Evolutionary conservation across 1,140 invertebrate species (phyloP), one percentile per base, ranked within the genome.

Genomic region (Caenorhabditis brenneri): DNA sequence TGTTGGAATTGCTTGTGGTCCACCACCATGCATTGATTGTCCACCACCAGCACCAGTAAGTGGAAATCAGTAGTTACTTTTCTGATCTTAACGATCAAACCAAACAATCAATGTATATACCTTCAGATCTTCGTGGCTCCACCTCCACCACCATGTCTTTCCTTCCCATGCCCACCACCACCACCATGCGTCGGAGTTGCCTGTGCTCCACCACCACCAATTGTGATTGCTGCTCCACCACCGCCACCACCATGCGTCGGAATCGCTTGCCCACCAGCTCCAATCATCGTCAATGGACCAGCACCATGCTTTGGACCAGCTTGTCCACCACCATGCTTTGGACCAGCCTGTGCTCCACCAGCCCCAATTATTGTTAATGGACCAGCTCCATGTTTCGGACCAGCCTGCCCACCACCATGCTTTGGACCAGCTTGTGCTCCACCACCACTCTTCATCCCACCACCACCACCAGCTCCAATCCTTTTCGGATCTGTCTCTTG

Each of bases 11-110:
- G 29, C 58, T 19, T 65, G 58, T 65, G 58, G 31, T 16, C 58
- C 58, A 36, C 58, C 58, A 36, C 58, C 65, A 74, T 74, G 65
- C n/a, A 3, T 74, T 74, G 65, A 74, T 46, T 74, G 65, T 15
- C 65, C 65, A 74, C 65, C 65, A 46, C 65, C 65, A 39, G 65
- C 65, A 24, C 65, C 65, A 36, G 65, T 74, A 74, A 22, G 65
- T 74, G 2, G 29, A 29, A 29, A 29, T 12, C 48, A 0, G 9
- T 24, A 55, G 24, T 27, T 58, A 29, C 29, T 58, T n/a, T n/a
- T n/a, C n/a, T n/a, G n/a, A n/a, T n/a, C n/a, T n/a, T n/a, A n/a
- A n/a, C n/a, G n/a, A n/a, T n/a, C n/a, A n/a, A n/a, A n/a, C n/a
- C n/a, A n/a, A n/a, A n/a, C n/a, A n/a, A n/a, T n/a, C n/a, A n/a